phyloP scores from a whole-genome alignment of 2,888 invertebrate species.

The Smittia sp. region DNA sequence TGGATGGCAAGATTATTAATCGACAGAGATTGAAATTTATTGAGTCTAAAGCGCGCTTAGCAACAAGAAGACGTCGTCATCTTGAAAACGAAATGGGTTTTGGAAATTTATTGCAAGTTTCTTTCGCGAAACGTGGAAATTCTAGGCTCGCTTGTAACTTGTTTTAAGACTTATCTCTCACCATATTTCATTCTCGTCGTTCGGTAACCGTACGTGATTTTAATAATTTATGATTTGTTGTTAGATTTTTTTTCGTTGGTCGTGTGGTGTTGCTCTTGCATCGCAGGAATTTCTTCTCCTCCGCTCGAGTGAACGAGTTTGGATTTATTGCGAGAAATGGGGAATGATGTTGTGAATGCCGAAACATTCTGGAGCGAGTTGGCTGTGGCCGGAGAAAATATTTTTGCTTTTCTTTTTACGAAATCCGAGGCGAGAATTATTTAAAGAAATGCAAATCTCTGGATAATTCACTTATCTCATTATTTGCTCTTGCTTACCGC shows the following conservation, averaged over 20 bases:
- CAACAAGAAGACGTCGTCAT: background rate
- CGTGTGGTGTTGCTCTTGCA: slow-evolving; percentile 30
- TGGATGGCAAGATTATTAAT: background rate
- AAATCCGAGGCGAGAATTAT: background rate
- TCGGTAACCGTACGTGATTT: slow-evolving; percentile 38
- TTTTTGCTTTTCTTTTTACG: background rate
- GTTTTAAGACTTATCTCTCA: slow-evolving; percentile 25
- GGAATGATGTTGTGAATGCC: background rate
- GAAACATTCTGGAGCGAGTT: background rate
- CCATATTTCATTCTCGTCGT: slow-evolving; percentile 34
- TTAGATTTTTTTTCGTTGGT: slow-evolving; percentile 19
- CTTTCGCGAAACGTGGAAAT: background rate
- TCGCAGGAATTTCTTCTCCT: background rate
- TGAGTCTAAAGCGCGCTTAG: background rate
- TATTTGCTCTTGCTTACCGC: background rate
- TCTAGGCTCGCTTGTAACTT: slow-evolving; percentile 17
- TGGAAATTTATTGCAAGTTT: slow-evolving; percentile 13
- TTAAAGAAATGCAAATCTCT: background rate
- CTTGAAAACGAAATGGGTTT: background rate
- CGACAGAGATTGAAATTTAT: background rate
- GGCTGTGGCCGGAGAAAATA: background rate
- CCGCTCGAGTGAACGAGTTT: background rate
- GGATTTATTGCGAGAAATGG: background rate
- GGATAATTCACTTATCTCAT: background rate
- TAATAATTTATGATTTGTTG: slow-evolving; percentile 40